Evolutionary conservation across 2,113 vertebrate species (phyloP).

Genomic region (Mionectes macconnelli): DNA sequence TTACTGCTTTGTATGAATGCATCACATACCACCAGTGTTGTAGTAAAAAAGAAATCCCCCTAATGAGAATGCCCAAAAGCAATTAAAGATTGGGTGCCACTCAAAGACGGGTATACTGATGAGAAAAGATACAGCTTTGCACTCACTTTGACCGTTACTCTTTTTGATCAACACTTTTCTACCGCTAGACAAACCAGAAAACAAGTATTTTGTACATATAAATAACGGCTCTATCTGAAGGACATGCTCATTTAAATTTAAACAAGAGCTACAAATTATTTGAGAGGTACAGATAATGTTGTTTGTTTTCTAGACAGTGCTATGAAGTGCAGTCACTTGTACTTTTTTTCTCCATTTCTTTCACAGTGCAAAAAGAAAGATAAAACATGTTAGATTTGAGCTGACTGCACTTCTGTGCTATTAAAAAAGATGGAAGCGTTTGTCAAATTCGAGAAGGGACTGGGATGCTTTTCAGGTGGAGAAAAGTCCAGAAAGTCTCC

Average conservation of each 20-base stretch:
- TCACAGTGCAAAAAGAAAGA: not conserved
- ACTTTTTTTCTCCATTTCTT: not conserved
- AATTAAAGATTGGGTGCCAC: not conserved
- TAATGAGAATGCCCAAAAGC: not conserved
- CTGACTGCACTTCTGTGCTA: not conserved
- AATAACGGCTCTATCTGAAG: not conserved
- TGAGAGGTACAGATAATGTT: not conserved
- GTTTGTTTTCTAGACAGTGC: not conserved
- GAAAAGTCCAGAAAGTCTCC: not conserved
- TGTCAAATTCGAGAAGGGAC: not conserved
- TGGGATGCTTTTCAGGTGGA: not conserved
- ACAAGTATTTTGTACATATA: not conserved
- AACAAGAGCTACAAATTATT: not conserved
- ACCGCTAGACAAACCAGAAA: not conserved
- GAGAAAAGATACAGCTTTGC: not conserved
- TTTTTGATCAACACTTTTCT: not conserved
- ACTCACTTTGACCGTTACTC: not conserved
- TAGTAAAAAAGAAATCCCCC: not conserved
- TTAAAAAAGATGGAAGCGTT: not conserved
- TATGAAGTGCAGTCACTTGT: not conserved
- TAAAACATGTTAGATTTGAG: not conserved
- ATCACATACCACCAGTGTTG: not conserved
- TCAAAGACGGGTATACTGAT: not conserved
- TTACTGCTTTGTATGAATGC: not conserved
- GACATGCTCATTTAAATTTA: not conserved